Base-by-base conservation (phyloP, 2,888 invertebrate species). In the Ecdyonurus torrentis region DNA sequence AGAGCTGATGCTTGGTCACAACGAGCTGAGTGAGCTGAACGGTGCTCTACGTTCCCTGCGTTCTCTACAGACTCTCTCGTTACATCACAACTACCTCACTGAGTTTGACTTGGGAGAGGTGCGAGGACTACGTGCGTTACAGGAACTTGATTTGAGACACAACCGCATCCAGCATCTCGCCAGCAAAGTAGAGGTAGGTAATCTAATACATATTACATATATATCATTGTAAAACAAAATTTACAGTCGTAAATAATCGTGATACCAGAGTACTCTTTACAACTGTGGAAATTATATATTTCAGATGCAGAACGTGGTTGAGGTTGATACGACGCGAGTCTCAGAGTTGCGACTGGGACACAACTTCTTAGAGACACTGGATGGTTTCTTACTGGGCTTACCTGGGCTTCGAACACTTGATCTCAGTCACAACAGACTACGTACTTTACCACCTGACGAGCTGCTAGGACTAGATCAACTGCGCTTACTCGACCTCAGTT, bases 81-180 rank as follows among this genome's bases (percentile, higher is more conserved):
- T 91, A 65, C 87, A 89, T 0, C 83, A 84, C 71, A 91, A 91
- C 72, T 78, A 80, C 52, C 78, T 91, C 63, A 78, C 80, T 1
- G 87, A 89, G 70, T 91, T 91, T 75, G 89, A 89, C 0, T 80
- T 91, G 70, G 83, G 86, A 72, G 88, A 91, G 73, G 82, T 91
- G 59, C 83, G 84, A 64, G 89, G 89, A 0, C 74, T 91, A 64
- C 81, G 82, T 67, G 80, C 81, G 66, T 75, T 91, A n/a, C 81
- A 81, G 60, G 79, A 83, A 19, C 80, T 91, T 63, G 90, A 90
- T 74, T 76, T 91, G 23, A 89, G 89, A 1, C 80, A 83, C 71
- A 91, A 91, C 72, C 81, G 79, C 72, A 89, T 91, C 63, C 79
- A 77, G 61, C 81, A 80, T 59, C 74, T 89, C 37, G 80, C 79